Percentiles rank a stretch among this genome's conserved stretches.
phyloP scores from a whole-genome alignment of 2,113 vertebrate species.

The Phaethornis superciliosus region DNA sequence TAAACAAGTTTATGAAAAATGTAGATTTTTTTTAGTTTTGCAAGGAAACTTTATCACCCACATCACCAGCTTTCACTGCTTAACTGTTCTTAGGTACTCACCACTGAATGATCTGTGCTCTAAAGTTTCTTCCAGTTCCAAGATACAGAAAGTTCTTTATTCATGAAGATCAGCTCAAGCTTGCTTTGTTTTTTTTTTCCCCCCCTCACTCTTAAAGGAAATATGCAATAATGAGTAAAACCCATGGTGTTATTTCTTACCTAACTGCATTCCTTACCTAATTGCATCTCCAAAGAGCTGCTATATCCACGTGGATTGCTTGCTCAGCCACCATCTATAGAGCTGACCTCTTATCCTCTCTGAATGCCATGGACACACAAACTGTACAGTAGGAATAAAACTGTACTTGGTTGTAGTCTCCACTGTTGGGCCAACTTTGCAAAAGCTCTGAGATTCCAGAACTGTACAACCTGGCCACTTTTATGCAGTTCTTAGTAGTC shows the following conservation, averaged over 20 bases:
- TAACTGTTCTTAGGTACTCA: background rate
- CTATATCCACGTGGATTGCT: background rate
- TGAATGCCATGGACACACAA: background rate
- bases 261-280: background rate
- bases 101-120: background rate
- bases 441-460: background rate
- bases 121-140: background rate
- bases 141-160: background rate
- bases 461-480: background rate
- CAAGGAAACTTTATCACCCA: background rate
- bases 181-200: too few relatives aligned
- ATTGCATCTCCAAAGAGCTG: rapidly evolving
- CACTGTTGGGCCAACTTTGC: background rate
- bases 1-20: background rate
- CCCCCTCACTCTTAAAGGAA: background rate
- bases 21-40: background rate
- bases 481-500: background rate
- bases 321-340: background rate
- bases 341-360: background rate
- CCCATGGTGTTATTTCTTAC: rapidly evolving
- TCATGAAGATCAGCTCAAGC: background rate
- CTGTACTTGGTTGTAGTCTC: rapidly evolving
- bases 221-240: background rate
- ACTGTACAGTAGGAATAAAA: background rate
- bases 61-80: background rate